Evolutionary conservation across 64 coral and sea anemone species (phyloP), one percentile per base, ranked within the genome.

Genomic region (Catalaphyllia jardinei): DNA sequence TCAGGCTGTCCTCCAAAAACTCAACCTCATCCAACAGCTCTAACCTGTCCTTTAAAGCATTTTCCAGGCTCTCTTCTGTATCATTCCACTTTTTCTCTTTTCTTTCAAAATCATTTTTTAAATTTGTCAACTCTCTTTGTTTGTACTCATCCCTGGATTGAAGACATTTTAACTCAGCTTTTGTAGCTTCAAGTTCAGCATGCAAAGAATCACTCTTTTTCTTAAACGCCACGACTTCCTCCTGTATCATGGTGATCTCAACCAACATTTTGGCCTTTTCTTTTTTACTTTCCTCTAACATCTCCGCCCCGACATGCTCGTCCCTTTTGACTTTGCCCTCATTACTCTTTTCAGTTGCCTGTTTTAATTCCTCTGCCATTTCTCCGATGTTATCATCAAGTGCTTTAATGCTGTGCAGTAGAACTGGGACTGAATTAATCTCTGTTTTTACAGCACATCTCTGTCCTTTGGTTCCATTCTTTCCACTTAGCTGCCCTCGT

Each of bases 71-170:
- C 4, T 65, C 79, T 65, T 65, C 61, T 19, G 35, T 8, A 3
- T 67, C 79, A 18, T 65, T 35, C 18, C 62, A 83, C 19, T 62
- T 38, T 35, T 20, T 4, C 60, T 65, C 60, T 22, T 65, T 65
- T 22, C 8, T 42, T 29, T 65, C 19, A 18, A 83, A 39, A 42
- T 83, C 60, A 42, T 24, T 18, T 65, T 61, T 83, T 33, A 83
- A 61, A 67, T 83, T 83, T 67, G 17, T n/a, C 31, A 83, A 14
- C 19, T 83, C 79, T 24, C 79, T 83, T 39, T 64, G 60, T 20
- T 42, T 83, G 79, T 65, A 65, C 65, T 83, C 60, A 24, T 83
- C 60, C 16, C 10, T 67, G 18, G 61, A 64, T 22, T 31, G 18
- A n/a, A 65, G 31, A 22, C 31, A 30, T 55, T 64, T 22, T 46